Evolutionary conservation across 2,888 invertebrate genomes (phyloP), one percentile per base, ranked within the genome.

Genomic region (Chorisops tibialis): DNA sequence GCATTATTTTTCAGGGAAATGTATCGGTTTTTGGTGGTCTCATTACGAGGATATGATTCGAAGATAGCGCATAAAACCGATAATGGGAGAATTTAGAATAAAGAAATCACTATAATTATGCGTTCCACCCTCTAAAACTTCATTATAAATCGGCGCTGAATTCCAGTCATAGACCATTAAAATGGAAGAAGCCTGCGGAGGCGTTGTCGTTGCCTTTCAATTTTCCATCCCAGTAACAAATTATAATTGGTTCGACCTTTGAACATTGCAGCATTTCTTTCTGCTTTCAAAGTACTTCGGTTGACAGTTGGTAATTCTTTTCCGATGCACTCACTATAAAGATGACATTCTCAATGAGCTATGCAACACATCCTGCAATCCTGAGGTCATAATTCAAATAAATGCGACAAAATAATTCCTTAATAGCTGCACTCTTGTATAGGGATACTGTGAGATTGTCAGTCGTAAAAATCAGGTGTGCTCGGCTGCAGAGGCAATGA

Each of bases 171-270:
- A 54, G n/a, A n/a, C n/a, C n/a, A 54, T 54, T 54, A 54, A 39
- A 41, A n/a, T 24, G 37, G 54, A 22, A 52, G 38, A 38, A 54
- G 22, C 9, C 14, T 24, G 30, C 5, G 30, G 9, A 30, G 30
- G 30, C 30, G 30, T 30, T 30, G 5, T 30, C 7, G 30, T 30
- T 30, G 30, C 52, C 12, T 54, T 58, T 58, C 61, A 64, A 64
- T 61, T 64, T 61, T 45, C 24, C 38, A 59, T 51, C 61, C 30
- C 61, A 41, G 61, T 61, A 61, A 64, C 63, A 64, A 64, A 64
- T 64, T 64, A 52, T 64, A 64, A 64, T 64, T 61, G 61, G 39
- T 58, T 64, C 47, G 58, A 64, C 63, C 63, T 61, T 52, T 49
- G 51, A 21, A 52, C 45, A 54, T 30, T 52, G 45, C 24, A 11